Evolutionary conservation across 1,140 invertebrate genomes (phyloP).

Genomic region (Lordiphosa stackelbergi): DNA sequence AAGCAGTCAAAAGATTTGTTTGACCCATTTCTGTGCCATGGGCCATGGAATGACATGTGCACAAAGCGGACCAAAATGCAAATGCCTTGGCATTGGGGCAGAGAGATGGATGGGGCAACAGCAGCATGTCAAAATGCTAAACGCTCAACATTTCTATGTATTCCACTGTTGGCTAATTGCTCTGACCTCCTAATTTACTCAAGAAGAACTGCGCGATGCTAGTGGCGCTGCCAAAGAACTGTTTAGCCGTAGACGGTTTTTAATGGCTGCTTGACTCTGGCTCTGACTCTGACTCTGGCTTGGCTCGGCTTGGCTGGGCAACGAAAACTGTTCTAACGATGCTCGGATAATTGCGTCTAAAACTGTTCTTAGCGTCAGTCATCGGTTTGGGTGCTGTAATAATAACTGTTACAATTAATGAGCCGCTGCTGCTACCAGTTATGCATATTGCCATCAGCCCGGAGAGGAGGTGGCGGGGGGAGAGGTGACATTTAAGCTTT

Average conservation of each 20-base stretch:
- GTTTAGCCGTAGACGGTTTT: slow-evolving; percentile 31
- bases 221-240: slow-evolving; percentile 10
- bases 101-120: slow-evolving; percentile 21
- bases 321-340: slow-evolving; percentile 73
- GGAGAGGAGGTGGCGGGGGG: no score
- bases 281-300: slow-evolving; percentile 11
- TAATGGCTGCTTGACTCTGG: slow-evolving; percentile 49
- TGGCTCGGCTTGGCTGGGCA: slow-evolving; percentile 27
- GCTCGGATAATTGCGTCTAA: slow-evolving; percentile 60
- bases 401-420: slow-evolving; percentile 72
- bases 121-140: slow-evolving; percentile 68
- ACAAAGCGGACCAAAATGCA: slow-evolving; percentile 65
- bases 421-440: slow-evolving; percentile 19
- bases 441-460: no score
- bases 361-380: slow-evolving; percentile 26
- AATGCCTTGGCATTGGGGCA: slow-evolving; percentile 51
- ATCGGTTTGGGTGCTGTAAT: slow-evolving; percentile 53
- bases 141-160: slow-evolving; percentile 60
- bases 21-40: slow-evolving; percentile 60
- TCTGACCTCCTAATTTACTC: slow-evolving; percentile 77
- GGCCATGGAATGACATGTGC: slow-evolving; percentile 64
- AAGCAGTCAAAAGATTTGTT: slow-evolving; percentile 57
- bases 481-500: no score
- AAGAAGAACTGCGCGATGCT: slow-evolving; percentile 59
- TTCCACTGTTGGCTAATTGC: slow-evolving; percentile 77